A percentile compares a stretch with the other conserved stretches of the same genome.
phyloP scores from a whole-genome alignment of 2,113 vertebrate genomes.

The Phainopepla nitens region DNA sequence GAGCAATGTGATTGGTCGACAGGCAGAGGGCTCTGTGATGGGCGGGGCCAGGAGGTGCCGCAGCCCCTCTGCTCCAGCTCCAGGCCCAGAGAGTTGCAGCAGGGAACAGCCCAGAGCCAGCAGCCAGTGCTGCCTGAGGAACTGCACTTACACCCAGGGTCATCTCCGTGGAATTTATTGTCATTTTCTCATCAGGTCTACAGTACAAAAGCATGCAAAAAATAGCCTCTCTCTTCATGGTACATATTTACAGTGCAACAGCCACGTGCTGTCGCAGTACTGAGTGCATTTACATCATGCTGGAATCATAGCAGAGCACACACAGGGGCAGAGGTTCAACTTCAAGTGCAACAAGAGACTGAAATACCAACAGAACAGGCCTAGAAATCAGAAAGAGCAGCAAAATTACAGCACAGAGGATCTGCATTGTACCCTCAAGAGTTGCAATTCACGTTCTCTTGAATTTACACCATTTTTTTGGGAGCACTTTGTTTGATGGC shows the following conservation, averaged over 20 bases:
- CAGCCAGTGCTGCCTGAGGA: background rate
- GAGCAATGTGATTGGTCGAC: too few relatives aligned
- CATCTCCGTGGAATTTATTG: slow-evolving; percentile 38
- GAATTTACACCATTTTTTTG: background rate
- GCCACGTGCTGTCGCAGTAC: background rate
- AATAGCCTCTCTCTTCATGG: slow-evolving; percentile 70
- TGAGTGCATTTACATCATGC: slow-evolving; percentile 55
- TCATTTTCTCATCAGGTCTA: slow-evolving; percentile 26
- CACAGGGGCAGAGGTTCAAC: background rate
- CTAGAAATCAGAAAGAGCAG: background rate
- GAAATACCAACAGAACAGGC: background rate
- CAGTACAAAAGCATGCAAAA: slow-evolving; percentile 73
- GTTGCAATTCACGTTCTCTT: background rate
- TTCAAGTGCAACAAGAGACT: background rate
- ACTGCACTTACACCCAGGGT: background rate
- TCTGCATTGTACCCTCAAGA: background rate
- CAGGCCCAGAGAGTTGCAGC: too few relatives aligned
- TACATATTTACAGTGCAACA: slow-evolving; percentile 69
- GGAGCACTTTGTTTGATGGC: background rate
- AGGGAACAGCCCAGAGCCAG: background rate
- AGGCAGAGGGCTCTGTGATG: too few relatives aligned
- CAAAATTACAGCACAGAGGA: background rate
- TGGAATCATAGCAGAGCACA: background rate
- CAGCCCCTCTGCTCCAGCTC: too few relatives aligned
- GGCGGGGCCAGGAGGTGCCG: too few relatives aligned